Base-by-base conservation (phyloP, 2,888 invertebrate genomes). In the Oxyteleia sp. region DNA sequence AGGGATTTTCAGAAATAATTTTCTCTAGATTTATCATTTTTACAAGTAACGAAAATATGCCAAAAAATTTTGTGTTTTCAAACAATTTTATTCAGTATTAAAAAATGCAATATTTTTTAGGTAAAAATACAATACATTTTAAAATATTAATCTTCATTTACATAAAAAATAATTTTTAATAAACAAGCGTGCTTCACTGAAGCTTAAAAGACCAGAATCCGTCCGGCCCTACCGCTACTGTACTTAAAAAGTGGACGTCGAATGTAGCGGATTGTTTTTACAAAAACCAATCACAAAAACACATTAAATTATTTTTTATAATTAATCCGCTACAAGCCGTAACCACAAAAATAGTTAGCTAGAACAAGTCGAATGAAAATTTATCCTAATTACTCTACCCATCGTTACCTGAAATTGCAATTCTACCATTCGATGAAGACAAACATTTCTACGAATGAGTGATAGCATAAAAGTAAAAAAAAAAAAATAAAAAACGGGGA, bases 391-490 rank as follows among this genome's bases (percentile, higher is more conserved):
- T 63, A 51, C 16, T 64, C 1, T 82, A 59, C 57, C 61, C 32
- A 51, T 68, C 47, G 63, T 78, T 74, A 82, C 78, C 84, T 84
- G 76, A 84, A 82, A 82, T 53, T 11, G 20, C 53, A 63, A 59
- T 69, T 38, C 32, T 23, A 55, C 20, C 51, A 32, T 55, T 74
- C 32, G 29, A 71, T 74, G 71, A 61, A 69, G 71, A 66, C 84
- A 89, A 88, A 89, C 87, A 87, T 90, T 88, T 89, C 88, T 90
- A 89, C 84, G 79, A 64, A 88, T 88, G 49, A 51, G 64, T 75
- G 41, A 82, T 29, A 76, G 71, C 76, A 68, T n/a, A 45, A 81
- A 81, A 68, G 59, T n/a, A n/a, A n/a, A n/a, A n/a, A n/a, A n/a
- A n/a, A n/a, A n/a, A n/a, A n/a, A n/a, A 61, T 63, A 72, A 63